A percentile compares a stretch with the other conserved stretches of the same genome.
Evolutionary conservation across 2,888 invertebrate genomes (phyloP).

Genomic region (Bibio marci): DNA sequence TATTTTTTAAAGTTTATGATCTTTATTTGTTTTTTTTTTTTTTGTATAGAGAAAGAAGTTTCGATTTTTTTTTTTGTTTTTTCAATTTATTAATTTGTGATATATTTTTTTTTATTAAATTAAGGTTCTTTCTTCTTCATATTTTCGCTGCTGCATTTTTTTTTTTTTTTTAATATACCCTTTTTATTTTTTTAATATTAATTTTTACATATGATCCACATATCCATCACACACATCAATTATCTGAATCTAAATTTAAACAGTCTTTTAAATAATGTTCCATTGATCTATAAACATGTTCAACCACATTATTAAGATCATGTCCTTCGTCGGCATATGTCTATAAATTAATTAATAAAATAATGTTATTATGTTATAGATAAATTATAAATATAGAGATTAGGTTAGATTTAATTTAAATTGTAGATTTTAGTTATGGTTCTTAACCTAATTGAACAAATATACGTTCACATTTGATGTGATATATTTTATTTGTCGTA

Average conservation of each 20-base stretch:
- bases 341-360: slow-evolving; percentile 42
- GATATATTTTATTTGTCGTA: too few species aligned
- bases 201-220: neutral
- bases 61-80: neutral
- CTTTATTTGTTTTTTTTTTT: neutral
- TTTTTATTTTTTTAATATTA: too few species aligned
- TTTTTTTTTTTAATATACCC: too few species aligned
- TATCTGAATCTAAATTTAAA: slow-evolving; percentile 70
- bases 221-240: too few species aligned
- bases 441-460: too few species aligned
- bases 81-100: neutral
- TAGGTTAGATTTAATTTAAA: too few species aligned
- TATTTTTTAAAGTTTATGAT: neutral
- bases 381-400: too few species aligned
- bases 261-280: slow-evolving; percentile 83
- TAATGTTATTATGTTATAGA: too few species aligned
- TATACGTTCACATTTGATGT: too few species aligned
- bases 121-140: too few species aligned
- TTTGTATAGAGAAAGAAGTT: neutral
- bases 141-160: too few species aligned
- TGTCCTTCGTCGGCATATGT: slow-evolving; percentile 88
- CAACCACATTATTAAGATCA: slow-evolving; percentile 64
- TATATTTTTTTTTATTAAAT: neutral
- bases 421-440: too few species aligned
- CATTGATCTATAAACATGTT: slow-evolving; percentile 85